Percentiles rank a stretch among this genome's conserved stretches.
Evolutionary conservation across 2,113 vertebrate species (phyloP).

Genomic region (Elaphurus davidianus): DNA sequence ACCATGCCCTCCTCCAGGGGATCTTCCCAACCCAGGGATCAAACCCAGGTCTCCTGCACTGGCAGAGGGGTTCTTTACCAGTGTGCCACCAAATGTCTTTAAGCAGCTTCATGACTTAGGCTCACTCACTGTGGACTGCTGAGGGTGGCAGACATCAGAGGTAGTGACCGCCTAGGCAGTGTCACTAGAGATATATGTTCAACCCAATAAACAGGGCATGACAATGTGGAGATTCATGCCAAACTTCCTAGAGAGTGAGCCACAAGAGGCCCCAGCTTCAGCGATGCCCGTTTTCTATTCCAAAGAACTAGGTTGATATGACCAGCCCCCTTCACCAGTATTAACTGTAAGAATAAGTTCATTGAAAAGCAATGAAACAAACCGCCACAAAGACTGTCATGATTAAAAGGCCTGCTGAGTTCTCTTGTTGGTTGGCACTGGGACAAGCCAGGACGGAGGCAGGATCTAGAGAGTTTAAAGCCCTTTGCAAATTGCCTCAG

Average conservation of each 20-base stretch:
- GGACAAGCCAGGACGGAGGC: background rate
- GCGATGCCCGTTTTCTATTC: background rate
- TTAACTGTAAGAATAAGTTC: conserved; percentile 4
- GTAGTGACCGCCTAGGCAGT: fast-evolving
- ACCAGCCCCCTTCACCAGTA: background rate
- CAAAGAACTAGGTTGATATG: background rate
- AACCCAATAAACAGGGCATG: background rate
- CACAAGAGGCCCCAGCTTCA: background rate
- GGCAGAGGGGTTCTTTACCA: background rate
- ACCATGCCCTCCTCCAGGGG: background rate
- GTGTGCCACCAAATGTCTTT: background rate
- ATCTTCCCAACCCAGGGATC: background rate
- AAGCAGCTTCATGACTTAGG: background rate
- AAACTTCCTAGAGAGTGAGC: background rate
- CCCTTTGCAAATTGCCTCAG: conserved; percentile 24
- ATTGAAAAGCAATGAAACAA: conserved; percentile 38
- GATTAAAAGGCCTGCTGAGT: conserved; percentile 1
- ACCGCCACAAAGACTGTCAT: background rate
- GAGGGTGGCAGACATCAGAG: background rate
- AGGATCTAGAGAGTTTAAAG: background rate
- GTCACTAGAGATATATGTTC: background rate
- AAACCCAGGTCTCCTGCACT: background rate
- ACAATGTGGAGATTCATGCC: background rate
- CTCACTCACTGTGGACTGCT: background rate
- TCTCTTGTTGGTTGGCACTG: background rate